Evolutionary conservation across 2,113 vertebrate genomes (phyloP), one percentile per base, ranked within the genome.

Genomic region (Platichthys stellatus): DNA sequence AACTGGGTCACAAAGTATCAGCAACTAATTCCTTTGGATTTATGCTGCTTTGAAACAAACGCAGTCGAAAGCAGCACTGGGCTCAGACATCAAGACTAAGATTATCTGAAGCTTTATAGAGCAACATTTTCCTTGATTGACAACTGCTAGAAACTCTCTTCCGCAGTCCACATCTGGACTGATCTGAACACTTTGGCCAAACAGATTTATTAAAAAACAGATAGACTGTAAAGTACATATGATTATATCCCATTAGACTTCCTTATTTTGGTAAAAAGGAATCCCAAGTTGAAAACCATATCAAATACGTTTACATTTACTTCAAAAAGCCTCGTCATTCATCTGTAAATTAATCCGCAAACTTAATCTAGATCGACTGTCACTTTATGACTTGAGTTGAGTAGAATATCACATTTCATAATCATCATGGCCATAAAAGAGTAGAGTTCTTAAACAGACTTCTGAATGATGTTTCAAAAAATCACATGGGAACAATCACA

Each of bases 381-480:
- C 56, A 56, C 21, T 8, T 10, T 28, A 60, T 11, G 15, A 18
- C 38, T 31, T 28, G 3, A 35, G 21, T 13, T 72, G 12, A 57
- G 13, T 43, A 47, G n/a, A 54, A 18, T 20, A 49, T 20, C 23
- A 10, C 2, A 13, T 17, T 51, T 64, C 12, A 31, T 60, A 58
- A 67, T 63, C 49, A 45, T 66, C 57, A 15, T 15, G 6, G 4
- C 6, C 23, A 28, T 3, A 2, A 74, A 62, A 40, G 21, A 23
- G 2, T 2, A 3, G 2, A 23, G 28, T 24, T 67, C n/a, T 56
- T 21, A 47, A 51, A 58, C 12, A 12, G 7, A 20, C n/a, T 15
- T 74, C 51, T 69, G 40, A 75, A n/a, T 14, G 72, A 77, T 40
- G 59, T 43, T 8, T 51, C 20, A 74, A 76, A 71, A 15, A 62